Base-by-base conservation (phyloP, 2,113 vertebrate genomes). In the Cyanoderma ruficeps region DNA sequence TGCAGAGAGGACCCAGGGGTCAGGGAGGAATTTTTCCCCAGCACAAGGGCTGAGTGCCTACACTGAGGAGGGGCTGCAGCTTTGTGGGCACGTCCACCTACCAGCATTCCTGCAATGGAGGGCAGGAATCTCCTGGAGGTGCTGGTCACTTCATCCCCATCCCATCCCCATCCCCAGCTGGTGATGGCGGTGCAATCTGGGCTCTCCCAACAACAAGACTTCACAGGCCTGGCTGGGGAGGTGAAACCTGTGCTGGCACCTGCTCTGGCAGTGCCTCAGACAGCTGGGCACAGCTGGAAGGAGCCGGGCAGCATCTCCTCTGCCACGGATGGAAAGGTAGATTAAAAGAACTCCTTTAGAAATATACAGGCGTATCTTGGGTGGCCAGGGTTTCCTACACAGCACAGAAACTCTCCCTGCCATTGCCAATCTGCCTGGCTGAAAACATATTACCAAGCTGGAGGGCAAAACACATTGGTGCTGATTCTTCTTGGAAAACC, bases 401-500 rank as follows among this genome's bases (percentile, higher is more conserved):
- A 86, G 82, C 22, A 8, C n/a, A 83, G 50, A 74, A 93, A 33
- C 19, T 30, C 63, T 37, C 23, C 76, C 47, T 63, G 56, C 47
- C 44, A 22, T 16, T 75, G 74, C 87, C 83, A 88, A 86, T 59
- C 47, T 95, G 57, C 57, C 68, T n/a, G 41, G 56, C 50, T 92
- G 60, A 41, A 46, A 90, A 78, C 61, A 67, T 39, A 6, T 55
- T 7, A 10, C 2, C 0, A 13, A 84, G 68, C 91, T 90, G 80
- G 35, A 95, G 81, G 89, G 81, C 37, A 93, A 75, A 94, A 71
- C 49, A 78, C 5, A 0, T 35, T 3, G 41, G 37, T 53, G 89
- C 81, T 79, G 87, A 56, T 61, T 35, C 91, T 75, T 72, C 83
- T 71, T 79, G 81, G 87, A 87, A 95, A 94, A 79, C 78, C 83